Percentiles rank a stretch among this genome's conserved stretches.
phyloP scores from a whole-genome alignment of 2,888 invertebrate genomes.

The Nymphalis c-album region DNA sequence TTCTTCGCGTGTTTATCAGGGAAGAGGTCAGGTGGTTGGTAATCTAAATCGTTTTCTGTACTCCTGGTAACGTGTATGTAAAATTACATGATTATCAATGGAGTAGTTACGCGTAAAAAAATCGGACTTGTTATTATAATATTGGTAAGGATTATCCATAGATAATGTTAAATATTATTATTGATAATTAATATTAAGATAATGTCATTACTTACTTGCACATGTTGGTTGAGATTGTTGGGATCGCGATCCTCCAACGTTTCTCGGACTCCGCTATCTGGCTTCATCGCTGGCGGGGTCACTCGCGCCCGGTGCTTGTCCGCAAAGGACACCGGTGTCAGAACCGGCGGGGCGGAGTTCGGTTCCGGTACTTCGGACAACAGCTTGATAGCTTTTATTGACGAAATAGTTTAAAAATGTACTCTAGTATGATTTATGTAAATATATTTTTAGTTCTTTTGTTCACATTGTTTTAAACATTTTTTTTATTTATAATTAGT shows the following conservation, averaged over 20 bases:
- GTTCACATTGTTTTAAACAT: not conserved
- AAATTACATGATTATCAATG: too few relatives aligned
- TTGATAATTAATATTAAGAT: not conserved
- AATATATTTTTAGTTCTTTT: not conserved
- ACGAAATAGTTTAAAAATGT: not conserved
- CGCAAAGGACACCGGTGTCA: slow-evolving; percentile 34
- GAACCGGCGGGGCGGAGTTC: slow-evolving; percentile 46
- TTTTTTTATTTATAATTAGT: not conserved
- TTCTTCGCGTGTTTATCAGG: too few relatives aligned
- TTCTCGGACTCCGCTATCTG: slow-evolving; percentile 66
- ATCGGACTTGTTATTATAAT: too few relatives aligned
- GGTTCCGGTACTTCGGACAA: slow-evolving; percentile 53
- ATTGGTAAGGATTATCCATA: too few relatives aligned
- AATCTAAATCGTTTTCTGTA: too few relatives aligned
- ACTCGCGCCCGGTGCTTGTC: slow-evolving; percentile 59
- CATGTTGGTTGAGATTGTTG: slow-evolving; percentile 84
- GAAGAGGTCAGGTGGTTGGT: too few relatives aligned
- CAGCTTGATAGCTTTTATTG: slow-evolving; percentile 48
- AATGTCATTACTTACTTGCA: slow-evolving; percentile 80
- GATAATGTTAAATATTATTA: too few relatives aligned
- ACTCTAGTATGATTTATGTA: not conserved
- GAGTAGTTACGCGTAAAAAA: too few relatives aligned
- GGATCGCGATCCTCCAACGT: slow-evolving; percentile 87
- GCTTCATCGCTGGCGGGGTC: slow-evolving; percentile 51
- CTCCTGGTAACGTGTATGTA: too few relatives aligned